Evolutionary conservation across 2,113 vertebrate genomes (phyloP).

Genomic region (Charadrius vociferus): DNA sequence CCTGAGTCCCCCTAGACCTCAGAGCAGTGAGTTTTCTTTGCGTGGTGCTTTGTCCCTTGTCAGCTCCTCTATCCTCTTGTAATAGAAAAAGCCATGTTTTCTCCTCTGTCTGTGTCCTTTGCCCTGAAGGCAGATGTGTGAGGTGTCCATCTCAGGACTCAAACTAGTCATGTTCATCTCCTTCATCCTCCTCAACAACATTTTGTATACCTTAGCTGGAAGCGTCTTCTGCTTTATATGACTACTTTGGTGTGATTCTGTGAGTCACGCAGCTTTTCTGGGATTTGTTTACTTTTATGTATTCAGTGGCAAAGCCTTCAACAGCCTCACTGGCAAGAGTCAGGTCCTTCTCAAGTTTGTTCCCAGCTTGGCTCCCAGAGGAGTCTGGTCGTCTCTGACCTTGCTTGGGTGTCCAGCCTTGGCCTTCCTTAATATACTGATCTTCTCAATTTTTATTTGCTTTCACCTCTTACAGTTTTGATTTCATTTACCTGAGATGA

Average conservation of each 20-base stretch:
- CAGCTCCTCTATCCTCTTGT: background rate
- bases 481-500: background rate
- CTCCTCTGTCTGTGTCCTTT: background rate
- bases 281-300: background rate
- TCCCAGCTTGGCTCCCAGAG: background rate
- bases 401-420: background rate
- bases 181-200: background rate
- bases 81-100: background rate
- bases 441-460: background rate
- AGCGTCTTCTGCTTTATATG: background rate
- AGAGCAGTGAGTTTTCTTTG: background rate
- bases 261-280: background rate
- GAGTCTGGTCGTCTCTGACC: background rate
- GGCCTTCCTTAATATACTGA: background rate
- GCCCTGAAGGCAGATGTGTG: background rate
- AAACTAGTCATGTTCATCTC: background rate
- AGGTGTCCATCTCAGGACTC: background rate
- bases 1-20: fast-evolving
- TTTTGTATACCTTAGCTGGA: background rate
- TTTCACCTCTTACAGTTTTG: background rate
- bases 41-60: background rate
- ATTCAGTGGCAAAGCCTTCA: background rate
- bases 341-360: background rate
- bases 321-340: background rate
- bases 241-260: background rate